Percentiles rank a stretch among this genome's conserved stretches.
Conservation (phyloP, 2,797 vertebrate species). For the Muscicapa comitata region DNA sequence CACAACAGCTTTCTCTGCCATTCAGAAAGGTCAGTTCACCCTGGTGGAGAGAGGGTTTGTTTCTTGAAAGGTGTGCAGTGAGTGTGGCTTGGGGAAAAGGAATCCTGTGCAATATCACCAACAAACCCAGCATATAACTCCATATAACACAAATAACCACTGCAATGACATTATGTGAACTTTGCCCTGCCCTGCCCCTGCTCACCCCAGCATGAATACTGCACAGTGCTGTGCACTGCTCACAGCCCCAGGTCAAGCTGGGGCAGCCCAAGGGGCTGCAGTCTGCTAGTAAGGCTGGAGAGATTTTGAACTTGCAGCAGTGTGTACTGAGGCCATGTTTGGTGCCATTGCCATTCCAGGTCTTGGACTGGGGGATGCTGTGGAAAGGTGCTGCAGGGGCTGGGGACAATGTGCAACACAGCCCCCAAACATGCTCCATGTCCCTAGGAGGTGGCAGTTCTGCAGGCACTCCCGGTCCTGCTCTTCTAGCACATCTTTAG, state of each 20-base stretch:
- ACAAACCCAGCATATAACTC: background rate
- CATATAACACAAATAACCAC: background rate
- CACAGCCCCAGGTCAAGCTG: background rate
- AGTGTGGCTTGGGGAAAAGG: background rate
- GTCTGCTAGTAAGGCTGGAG: background rate
- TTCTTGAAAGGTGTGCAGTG: background rate
- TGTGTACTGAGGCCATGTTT: background rate
- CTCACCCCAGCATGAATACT: no score
- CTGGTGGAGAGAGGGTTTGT: rapidly evolving
- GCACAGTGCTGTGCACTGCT: background rate
- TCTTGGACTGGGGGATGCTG: background rate
- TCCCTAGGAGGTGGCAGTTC: background rate
- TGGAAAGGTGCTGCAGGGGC: background rate
- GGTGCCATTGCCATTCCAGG: rapidly evolving
- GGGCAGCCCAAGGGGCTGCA: background rate
- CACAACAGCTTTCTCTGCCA: background rate
- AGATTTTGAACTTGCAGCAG: background rate
- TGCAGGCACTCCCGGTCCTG: background rate
- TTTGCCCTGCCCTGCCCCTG: background rate
- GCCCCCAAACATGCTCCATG: background rate
- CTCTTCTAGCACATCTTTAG: background rate
- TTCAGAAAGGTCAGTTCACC: background rate
- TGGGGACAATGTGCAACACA: background rate
- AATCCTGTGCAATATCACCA: background rate
- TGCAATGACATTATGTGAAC: rapidly evolving